phyloP scores from a whole-genome alignment of 2,113 vertebrate species.

The Mobula hypostoma region DNA sequence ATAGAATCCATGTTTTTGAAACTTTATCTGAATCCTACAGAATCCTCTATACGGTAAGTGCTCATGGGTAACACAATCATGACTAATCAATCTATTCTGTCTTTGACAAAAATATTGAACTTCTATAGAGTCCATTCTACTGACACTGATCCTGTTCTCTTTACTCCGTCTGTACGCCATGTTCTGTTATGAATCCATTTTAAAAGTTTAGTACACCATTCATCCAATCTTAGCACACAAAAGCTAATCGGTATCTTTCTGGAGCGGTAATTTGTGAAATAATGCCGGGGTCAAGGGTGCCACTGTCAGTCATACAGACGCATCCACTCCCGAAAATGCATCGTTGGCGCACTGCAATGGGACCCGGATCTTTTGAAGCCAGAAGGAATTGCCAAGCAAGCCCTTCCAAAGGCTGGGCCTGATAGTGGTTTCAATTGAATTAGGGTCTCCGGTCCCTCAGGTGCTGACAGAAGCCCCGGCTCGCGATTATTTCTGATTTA shows the following conservation, averaged over 20 bases:
- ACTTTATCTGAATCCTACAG: slow-evolving; percentile 18
- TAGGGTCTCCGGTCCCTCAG: slow-evolving; percentile 81
- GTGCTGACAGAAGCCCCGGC: slow-evolving; percentile 92
- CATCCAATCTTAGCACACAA: slow-evolving; percentile 50
- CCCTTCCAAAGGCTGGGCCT: slow-evolving; percentile 62
- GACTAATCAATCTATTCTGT: background rate
- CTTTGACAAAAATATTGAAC: background rate
- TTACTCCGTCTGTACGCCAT: background rate
- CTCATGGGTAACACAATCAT: background rate
- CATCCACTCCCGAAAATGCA: slow-evolving; percentile 49
- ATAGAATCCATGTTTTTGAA: background rate
- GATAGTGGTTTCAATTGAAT: slow-evolving; percentile 96
- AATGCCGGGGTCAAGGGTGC: slow-evolving; percentile 55
- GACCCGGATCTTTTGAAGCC: slow-evolving; percentile 78
- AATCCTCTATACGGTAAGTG: background rate
- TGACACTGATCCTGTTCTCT: background rate
- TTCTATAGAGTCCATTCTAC: background rate
- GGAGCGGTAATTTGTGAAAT: slow-evolving; percentile 36
- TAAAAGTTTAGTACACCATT: background rate
- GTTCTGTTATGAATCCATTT: background rate
- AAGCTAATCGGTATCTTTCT: slow-evolving; percentile 10
- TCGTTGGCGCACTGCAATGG: slow-evolving; percentile 71
- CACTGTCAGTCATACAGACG: slow-evolving; percentile 50
- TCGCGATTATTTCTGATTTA: slow-evolving; percentile 95
- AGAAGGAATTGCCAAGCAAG: slow-evolving; percentile 64